Evolutionary conservation across 2,888 invertebrate species (phyloP), one percentile per base, ranked within the genome.

Genomic region (Eumacrocentrus americanus): DNA sequence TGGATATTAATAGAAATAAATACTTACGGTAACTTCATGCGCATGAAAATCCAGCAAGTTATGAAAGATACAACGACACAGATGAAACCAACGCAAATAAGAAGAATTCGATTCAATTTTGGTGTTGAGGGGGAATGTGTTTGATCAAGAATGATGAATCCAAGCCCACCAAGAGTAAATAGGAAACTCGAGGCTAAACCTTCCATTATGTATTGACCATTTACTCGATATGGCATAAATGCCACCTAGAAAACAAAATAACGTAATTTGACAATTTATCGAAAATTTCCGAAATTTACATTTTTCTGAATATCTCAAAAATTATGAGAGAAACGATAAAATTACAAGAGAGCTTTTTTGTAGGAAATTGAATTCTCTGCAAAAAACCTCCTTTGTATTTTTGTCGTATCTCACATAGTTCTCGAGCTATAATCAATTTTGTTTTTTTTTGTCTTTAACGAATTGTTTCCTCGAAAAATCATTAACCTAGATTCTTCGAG

Each of bases 121-220:
- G 94, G 93, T 38, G 95, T 91, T 0, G 91, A 87, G 0, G 96
- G 92, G 74, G 92, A 92, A 79, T 95, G 95, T 0, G 96, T 96
- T 72, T 94, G 91, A 81, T 99, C 98, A 64, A 99, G 84, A 62
- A 99, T 91, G 18, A 99, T 94, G 81, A 98, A 98, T 5, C 98
- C 98, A 25, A 98, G 82, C 0, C 98, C 98, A 42, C 98, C 98
- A 62, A 98, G 85, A 0, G 96, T 94, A 81, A 99, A 99, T 18
- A 99, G 86, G 78, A 99, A 98, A 81, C 96, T 96, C 9, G 98
- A 94, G 0, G 98, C 98, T 63, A 99, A 83, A 0, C 99, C 98
- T 83, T 99, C 99, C 96, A 99, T 97, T 58, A 99, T 99, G 78
- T 98, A 99, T 79, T 99, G 98, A 0, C 98, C 98, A 82, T 99